A percentile compares a stretch with the other conserved stretches of the same genome.
Conservation (phyloP, 2,797 vertebrate species). For the Hylomyscus alleni region DNA sequence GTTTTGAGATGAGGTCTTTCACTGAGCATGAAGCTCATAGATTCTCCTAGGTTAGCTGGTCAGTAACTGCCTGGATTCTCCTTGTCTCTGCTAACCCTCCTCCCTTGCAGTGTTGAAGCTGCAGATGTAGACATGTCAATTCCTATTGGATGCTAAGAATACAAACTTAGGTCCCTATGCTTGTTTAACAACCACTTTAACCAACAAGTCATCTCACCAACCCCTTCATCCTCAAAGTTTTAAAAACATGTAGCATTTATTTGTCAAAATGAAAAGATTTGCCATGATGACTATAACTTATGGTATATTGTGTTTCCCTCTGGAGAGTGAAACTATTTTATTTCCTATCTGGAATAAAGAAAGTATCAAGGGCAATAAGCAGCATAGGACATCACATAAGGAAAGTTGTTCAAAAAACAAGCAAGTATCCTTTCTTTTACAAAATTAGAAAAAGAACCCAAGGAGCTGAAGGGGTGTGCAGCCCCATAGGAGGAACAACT, state of each 20-base stretch:
- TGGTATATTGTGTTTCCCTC: conserved; percentile 48
- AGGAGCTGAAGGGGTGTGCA: no score
- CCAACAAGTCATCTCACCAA: not conserved
- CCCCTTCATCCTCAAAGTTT: not conserved
- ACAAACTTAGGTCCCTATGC: not conserved
- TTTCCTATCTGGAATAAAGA: conserved; percentile 57
- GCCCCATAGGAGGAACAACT: no score
- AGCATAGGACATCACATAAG: conserved; percentile 48
- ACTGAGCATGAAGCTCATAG: not conserved
- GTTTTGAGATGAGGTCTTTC: not conserved
- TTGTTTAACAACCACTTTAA: not conserved
- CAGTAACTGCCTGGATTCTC: not conserved
- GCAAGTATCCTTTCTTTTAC: conserved; percentile 71
- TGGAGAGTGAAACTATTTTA: not conserved
- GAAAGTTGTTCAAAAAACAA: conserved; percentile 45
- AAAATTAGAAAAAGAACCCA: no score
- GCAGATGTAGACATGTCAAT: not conserved
- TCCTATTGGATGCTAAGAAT: not conserved
- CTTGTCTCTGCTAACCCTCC: not conserved
- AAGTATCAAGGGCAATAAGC: conserved; percentile 40
- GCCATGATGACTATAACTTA: conserved; percentile 65
- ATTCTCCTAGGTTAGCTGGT: not conserved
- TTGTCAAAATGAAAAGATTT: conserved; percentile 75
- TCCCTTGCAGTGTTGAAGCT: not conserved
- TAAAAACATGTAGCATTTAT: conserved; percentile 58